Percentiles rank a stretch among this genome's conserved stretches.
These are phyloP conservation scores for Listronotus bonariensis DNA, from an alignment of 1,140 invertebrate species.

Conservation along the genomic window DNA sequence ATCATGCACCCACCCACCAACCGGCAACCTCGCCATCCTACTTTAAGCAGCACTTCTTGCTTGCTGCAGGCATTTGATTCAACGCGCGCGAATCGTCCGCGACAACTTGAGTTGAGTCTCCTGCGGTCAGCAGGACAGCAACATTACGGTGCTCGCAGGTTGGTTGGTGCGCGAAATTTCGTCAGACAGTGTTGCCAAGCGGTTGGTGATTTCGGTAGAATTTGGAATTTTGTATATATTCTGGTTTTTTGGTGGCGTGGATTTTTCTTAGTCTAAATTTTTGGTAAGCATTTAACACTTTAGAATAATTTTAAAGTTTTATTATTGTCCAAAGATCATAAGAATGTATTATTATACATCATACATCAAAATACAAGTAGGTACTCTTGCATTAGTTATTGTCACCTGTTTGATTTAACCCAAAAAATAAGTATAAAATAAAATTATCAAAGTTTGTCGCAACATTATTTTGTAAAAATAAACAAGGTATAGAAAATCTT, in stretches of 20 bases:
- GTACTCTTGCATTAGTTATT: no score
- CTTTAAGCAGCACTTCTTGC: constrained; percentile 27
- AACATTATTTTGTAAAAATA: no score
- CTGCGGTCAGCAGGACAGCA: constrained; percentile 33
- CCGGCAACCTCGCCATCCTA: constrained; percentile 25
- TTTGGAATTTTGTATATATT: neutral
- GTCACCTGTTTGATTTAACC: no score
- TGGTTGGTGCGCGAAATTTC: constrained; percentile 25
- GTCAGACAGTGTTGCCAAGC: constrained; percentile 10
- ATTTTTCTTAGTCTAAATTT: neutral
- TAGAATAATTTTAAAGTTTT: no score
- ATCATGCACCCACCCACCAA: constrained; percentile 25
- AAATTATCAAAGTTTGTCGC: no score
- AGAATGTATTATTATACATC: no score
- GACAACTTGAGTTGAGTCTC: constrained; percentile 28
- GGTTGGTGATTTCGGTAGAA: constrained; percentile 10
- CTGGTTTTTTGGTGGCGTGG: neutral
- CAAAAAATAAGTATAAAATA: no score
- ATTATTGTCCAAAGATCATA: no score
- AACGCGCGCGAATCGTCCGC: constrained; percentile 42
- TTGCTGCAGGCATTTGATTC: constrained; percentile 39
- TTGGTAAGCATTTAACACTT: constrained; percentile 1
- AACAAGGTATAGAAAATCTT: no score
- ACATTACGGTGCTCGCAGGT: constrained; percentile 19
- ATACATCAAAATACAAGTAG: no score